Percentiles rank a stretch among this genome's conserved stretches.
phyloP scores from a whole-genome alignment of 2,888 invertebrate genomes.

The Acanthococcus lagerstroemiae region DNA sequence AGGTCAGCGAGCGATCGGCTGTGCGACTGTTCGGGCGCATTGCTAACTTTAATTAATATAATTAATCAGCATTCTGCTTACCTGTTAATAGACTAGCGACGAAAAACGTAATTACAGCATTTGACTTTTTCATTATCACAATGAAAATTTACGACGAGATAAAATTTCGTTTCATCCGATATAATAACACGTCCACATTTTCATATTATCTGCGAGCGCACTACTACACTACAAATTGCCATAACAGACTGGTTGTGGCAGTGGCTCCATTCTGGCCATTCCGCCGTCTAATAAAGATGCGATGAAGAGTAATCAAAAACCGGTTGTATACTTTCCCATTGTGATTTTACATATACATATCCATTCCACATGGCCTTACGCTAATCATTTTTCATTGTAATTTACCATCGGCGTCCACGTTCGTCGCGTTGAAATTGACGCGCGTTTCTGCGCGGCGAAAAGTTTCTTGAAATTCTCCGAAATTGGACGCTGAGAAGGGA shows the following conservation, averaged over 20 bases:
- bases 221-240: conserved; percentile 22
- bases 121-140: conserved; percentile 26
- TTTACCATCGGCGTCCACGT: conserved; percentile 8
- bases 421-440: no score
- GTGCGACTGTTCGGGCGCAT: no score
- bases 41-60: no score
- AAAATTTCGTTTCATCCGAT: conserved; percentile 19
- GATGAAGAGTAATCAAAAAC: conserved; percentile 19
- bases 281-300: conserved; percentile 25
- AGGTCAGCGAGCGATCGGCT: no score
- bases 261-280: conserved; percentile 23
- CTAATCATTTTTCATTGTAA: conserved; percentile 22
- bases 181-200: conserved; percentile 26
- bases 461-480: no score
- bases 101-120: conserved; percentile 7
- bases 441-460: no score
- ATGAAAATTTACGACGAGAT: background rate
- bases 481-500: no score
- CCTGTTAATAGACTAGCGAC: conserved; percentile 25
- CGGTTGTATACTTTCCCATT: conserved; percentile 28
- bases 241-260: conserved; percentile 26
- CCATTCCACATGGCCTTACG: conserved; percentile 23
- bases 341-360: conserved; percentile 24
- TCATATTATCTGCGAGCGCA: conserved; percentile 25
- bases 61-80: no score